Evolutionary conservation across 2,888 invertebrate species (phyloP), one percentile per base, ranked within the genome.

Genomic region (Trimorus sp.): DNA sequence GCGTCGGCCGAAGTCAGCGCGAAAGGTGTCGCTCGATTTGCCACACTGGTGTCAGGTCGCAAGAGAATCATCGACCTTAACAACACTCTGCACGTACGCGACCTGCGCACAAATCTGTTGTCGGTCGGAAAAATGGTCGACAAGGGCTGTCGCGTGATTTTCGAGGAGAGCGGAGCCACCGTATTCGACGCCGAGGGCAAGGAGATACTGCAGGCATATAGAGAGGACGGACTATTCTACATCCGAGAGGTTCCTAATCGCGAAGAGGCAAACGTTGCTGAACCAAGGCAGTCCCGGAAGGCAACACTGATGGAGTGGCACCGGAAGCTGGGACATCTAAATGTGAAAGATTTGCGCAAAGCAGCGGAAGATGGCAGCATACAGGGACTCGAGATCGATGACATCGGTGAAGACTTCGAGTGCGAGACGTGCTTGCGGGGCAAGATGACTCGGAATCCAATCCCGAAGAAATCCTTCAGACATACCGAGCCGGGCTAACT

Each of bases 401-500:
- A 62, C 53, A 26, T 77, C 37, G 53, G 75, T 51, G 58, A 65
- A 26, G 63, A 76, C 3, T 40, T 73, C n/a, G n/a, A 62, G 0
- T 83, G 84, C 62, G 83, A 84, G 16, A n/a, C 62, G 8, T 84
- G 83, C 48, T n/a, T 75, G 0, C 79, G 56, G 1, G 77, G 83
- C 6, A 84, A 84, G 38, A 83, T 85, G 84, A 53, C 82, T 0
- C 77, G 80, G 4, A 65, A 26, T 3, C 79, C 84, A 2, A 82
- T 85, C 15, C 82, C 80, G 14, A 78, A 71, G 54, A 71, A 63
- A 45, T 80, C 82, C 0, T 42, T 26, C 14, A 66, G 83, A 45
- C 9, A n/a, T 11, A 74, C 82, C 38, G 51, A 82, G n/a, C 37
- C 83, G 12, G 62, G 84, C n/a, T 83, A 87, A 16, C 53, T 86